A percentile compares a stretch with the other conserved stretches of the same genome.
These are phyloP conservation scores for Scaptomyza polygonia DNA, from an alignment of 2,888 invertebrate species.

Conservation along the genomic window DNA sequence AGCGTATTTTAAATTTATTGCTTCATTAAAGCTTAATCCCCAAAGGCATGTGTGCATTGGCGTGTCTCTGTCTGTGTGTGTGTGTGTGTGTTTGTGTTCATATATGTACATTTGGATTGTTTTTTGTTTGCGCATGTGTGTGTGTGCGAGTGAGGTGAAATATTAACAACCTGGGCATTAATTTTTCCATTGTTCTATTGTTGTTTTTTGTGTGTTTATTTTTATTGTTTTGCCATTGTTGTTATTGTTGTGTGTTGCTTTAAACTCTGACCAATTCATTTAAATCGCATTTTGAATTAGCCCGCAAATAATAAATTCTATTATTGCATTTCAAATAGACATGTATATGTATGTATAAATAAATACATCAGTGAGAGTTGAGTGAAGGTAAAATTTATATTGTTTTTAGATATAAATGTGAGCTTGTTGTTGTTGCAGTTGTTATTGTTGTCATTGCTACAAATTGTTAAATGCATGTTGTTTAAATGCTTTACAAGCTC, in stretches of 20 bases:
- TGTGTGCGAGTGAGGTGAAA: slow-evolving; percentile 56
- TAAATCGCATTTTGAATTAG: slow-evolving; percentile 46
- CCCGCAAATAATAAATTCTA: slow-evolving; percentile 19
- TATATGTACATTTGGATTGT: neutral
- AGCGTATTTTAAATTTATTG: slow-evolving; percentile 76
- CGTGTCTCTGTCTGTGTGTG: neutral
- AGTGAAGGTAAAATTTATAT: slow-evolving; percentile 26
- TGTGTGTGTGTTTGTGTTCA: neutral
- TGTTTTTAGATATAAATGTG: slow-evolving; percentile 6
- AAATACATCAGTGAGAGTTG: neutral
- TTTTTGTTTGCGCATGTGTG: neutral
- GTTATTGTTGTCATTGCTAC: slow-evolving; percentile 28
- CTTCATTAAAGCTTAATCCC: slow-evolving; percentile 78
- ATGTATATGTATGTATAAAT: slow-evolving; percentile 1
- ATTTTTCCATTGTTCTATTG: slow-evolving; percentile 45
- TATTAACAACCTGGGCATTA: slow-evolving; percentile 53
- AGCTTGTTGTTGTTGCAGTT: neutral
- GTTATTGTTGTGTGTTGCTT: slow-evolving; percentile 17
- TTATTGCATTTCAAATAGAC: slow-evolving; percentile 31
- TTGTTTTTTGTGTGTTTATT: slow-evolving; percentile 8
- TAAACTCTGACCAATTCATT: slow-evolving; percentile 47
- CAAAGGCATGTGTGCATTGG: slow-evolving; percentile 46
- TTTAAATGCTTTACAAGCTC: slow-evolving; percentile 42
- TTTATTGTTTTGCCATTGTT: slow-evolving; percentile 1
- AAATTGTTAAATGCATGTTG: slow-evolving; percentile 53